phyloP scores from a whole-genome alignment of 2,113 vertebrate genomes.

The Saguinus midas region DNA sequence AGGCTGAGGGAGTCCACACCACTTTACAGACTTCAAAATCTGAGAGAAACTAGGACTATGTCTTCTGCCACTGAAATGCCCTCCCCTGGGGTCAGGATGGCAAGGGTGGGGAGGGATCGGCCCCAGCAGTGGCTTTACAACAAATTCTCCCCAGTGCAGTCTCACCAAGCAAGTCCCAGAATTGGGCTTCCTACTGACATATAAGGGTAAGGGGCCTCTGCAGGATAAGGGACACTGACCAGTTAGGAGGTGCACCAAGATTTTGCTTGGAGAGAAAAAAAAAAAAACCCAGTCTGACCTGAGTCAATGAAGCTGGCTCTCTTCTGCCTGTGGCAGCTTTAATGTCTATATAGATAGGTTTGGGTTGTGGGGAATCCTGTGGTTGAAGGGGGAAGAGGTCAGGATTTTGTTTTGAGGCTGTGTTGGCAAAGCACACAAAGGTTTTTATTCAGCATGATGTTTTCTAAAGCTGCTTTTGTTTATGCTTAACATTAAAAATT shows the following conservation, averaged over 20 bases:
- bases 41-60: background rate
- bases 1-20: constrained; percentile 21
- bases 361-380: background rate
- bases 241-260: background rate
- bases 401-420: background rate
- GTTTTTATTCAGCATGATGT: background rate
- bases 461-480: background rate
- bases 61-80: constrained; percentile 22
- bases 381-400: background rate
- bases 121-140: background rate
- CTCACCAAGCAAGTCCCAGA: background rate
- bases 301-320: background rate
- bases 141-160: background rate
- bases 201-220: background rate
- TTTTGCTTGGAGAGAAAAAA: background rate
- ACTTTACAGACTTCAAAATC: constrained; percentile 53
- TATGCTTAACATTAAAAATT: background rate
- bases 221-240: background rate
- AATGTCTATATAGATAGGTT: background rate
- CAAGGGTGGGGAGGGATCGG: background rate
- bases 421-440: background rate
- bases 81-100: background rate
- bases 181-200: background rate
- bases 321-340: background rate
- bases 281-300: background rate